phyloP scores from a whole-genome alignment of 2,888 invertebrate species.

The Alviniconcha strummeri region DNA sequence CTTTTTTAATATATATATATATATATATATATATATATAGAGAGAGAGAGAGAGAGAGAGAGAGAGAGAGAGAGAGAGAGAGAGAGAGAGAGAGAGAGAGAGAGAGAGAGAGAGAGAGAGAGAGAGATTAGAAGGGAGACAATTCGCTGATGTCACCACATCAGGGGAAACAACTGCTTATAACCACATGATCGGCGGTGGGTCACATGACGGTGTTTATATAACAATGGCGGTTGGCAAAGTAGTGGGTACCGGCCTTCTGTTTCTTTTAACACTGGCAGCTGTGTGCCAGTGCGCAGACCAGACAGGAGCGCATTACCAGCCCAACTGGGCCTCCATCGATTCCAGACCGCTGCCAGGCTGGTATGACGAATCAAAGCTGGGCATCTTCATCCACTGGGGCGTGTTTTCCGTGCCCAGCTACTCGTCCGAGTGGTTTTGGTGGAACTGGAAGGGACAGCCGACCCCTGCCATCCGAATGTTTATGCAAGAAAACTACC shows the following conservation, averaged over 20 bases:
- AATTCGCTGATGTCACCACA: too few relatives aligned
- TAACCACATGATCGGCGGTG: too few relatives aligned
- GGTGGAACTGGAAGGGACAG: constrained; percentile 83
- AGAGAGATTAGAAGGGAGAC: too few relatives aligned
- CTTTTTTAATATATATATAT: too few relatives aligned
- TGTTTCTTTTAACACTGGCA: not conserved
- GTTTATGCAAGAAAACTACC: constrained; percentile 89
- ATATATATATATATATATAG: too few relatives aligned
- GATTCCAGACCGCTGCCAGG: constrained; percentile 84
- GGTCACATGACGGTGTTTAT: too few relatives aligned
- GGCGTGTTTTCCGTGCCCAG: constrained; percentile 74
- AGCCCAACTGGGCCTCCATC: constrained; percentile 88
- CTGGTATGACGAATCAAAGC: constrained; percentile 75
- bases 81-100: too few relatives aligned
- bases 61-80: too few relatives aligned
- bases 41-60: too few relatives aligned
- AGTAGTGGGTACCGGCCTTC: not conserved
- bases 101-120: too few relatives aligned
- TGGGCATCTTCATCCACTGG: constrained; percentile 76
- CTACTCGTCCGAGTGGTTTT: constrained; percentile 87
- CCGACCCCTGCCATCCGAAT: constrained; percentile 72
- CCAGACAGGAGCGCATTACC: constrained; percentile 37
- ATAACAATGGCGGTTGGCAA: too few relatives aligned
- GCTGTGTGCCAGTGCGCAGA: not conserved
- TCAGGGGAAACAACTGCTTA: too few relatives aligned